Base-by-base conservation (phyloP, 1,140 invertebrate genomes). In the Cotesia chilonis region DNA sequence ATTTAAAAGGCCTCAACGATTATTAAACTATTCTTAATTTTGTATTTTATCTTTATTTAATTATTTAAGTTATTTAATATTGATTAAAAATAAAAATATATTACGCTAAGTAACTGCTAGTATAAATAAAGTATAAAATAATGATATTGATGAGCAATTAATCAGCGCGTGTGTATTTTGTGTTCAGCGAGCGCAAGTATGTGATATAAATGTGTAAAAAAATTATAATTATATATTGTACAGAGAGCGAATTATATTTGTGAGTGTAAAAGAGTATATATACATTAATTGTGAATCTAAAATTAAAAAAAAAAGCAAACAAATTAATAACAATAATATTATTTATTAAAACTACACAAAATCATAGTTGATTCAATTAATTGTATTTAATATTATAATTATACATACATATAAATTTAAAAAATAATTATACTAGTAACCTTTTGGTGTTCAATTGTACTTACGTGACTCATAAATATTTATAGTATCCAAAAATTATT, bases 361-460 rank as follows among this genome's bases (percentile, higher is more conserved):
- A 55, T 55, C n/a, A 55, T 55, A 57, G 71, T 65, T 71, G 52
- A 20, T 69, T 73, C 67, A 70, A 71, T 69, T 71, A 71, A 75
- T 66, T 55, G 55, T 72, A 73, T 66, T 52, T 72, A 73, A 67
- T 73, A 28, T 28, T 28, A 28, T 28, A 70, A 70, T 67, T 76
- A 75, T 76, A 79, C 74, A 68, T 74, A 76, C 74, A 75, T 60
- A 73, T 75, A 74, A 57, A 68, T 63, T 78, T 80, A 72, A 38
- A 38, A 55, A 83, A 82, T 71, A 77, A 80, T 80, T 78, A 84
- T 81, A 82, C 74, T 83, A 83, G 81, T 73, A 75, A 80, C 81
- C 83, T 80, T 73, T 86, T 76, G 83, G 84, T 85, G 84, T 85
- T 86, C 84, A 85, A 85, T 82, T 86, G 83, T 85, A 86, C 82